Conservation (phyloP, 2,113 vertebrate genomes). For the Cinclus cinclus region DNA sequence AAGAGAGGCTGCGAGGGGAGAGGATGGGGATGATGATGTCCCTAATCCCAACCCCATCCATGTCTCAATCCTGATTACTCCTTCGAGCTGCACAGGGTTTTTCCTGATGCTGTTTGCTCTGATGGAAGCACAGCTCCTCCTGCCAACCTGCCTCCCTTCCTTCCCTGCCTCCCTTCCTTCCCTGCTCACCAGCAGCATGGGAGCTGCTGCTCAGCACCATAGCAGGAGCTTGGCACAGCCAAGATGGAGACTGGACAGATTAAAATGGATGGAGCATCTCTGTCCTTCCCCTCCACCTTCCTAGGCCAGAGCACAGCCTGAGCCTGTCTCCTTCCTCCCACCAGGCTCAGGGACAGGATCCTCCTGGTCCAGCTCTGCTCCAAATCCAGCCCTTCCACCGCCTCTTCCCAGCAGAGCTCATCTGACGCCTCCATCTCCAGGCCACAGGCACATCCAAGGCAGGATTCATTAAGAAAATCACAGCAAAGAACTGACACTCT, state of each 20-base stretch:
- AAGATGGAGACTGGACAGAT: background rate
- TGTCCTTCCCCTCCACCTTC: background rate
- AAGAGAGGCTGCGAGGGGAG: background rate
- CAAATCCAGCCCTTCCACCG: background rate
- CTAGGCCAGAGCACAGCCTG: background rate
- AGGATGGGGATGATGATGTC: background rate
- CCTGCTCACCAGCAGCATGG: background rate
- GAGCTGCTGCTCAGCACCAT: background rate
- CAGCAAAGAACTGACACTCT: background rate
- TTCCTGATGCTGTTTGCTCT: background rate
- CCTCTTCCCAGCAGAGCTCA: background rate
- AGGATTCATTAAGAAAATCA: constrained; percentile 14
- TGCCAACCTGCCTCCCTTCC: background rate
- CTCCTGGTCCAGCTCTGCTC: background rate
- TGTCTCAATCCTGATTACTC: background rate
- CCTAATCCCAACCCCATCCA: background rate
- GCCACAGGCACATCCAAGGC: background rate
- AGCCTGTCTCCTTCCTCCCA: background rate
- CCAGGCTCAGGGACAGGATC: background rate
- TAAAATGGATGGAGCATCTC: constrained; percentile 29
- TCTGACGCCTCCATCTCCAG: background rate
- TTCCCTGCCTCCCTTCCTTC: background rate
- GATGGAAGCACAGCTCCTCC: background rate
- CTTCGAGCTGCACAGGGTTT: background rate
- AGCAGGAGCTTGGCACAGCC: background rate